Evolutionary conservation across 2,797 vertebrate genomes (phyloP).

Genomic region (Furcifer pardalis): DNA sequence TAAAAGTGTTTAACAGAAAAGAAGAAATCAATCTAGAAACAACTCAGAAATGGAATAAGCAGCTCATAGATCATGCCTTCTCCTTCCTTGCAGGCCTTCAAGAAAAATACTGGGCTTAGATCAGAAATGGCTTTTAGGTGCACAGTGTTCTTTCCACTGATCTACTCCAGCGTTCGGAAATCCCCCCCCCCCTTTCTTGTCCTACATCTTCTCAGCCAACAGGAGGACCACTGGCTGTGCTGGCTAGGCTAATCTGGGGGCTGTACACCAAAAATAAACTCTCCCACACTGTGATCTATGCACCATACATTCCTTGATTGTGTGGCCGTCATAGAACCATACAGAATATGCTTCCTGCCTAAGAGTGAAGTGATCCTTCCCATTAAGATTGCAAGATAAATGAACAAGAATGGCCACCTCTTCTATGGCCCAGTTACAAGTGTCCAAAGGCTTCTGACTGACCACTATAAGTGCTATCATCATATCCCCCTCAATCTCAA

Average conservation of each 20-base stretch:
- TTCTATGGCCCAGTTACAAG: neutral
- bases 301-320: neutral
- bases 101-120: neutral
- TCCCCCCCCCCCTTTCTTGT: too few species aligned
- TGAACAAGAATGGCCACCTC: neutral
- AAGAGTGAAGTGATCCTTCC: neutral
- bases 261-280: too few species aligned
- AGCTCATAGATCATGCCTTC: neutral
- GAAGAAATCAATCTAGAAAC: neutral
- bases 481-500: too few species aligned
- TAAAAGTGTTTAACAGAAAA: too few species aligned
- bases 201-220: too few species aligned
- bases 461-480: too few species aligned
- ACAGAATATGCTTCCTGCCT: too few species aligned
- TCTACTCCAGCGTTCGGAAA: too few species aligned
- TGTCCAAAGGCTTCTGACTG: neutral
- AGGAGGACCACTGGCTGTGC: too few species aligned
- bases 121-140: conserved; percentile 4
- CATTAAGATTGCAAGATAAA: too few species aligned
- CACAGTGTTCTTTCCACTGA: neutral
- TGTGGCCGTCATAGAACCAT: neutral
- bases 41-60: neutral
- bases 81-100: neutral
- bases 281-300: neutral
- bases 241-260: too few species aligned